These are phyloP conservation scores for Teleogryllus oceanicus DNA, from an alignment of 2,888 invertebrate species.

Conservation along the genomic window DNA sequence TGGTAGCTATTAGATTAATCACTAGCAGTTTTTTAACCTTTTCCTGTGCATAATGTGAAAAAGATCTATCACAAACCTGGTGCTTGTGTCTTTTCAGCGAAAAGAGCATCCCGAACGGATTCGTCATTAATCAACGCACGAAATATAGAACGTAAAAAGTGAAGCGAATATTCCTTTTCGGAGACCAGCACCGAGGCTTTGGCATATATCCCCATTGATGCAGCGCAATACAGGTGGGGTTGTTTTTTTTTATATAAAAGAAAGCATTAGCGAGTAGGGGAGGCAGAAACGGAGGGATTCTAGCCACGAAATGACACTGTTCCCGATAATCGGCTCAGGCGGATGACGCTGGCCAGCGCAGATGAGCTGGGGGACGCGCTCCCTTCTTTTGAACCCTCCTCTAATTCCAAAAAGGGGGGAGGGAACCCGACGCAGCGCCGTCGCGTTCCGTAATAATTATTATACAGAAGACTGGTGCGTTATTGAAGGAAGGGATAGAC, in stretches of 20 bases:
- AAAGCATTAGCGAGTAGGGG: neutral
- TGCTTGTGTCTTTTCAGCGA: too few relatives aligned
- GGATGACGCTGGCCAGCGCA: neutral
- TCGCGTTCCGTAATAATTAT: neutral
- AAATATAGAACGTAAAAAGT: too few relatives aligned
- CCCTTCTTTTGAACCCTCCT: constrained; percentile 10
- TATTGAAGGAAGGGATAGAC: constrained; percentile 7
- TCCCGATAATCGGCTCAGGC: neutral
- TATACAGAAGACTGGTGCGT: constrained; percentile 7
- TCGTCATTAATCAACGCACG: too few relatives aligned
- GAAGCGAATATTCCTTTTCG: too few relatives aligned
- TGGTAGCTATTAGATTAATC: too few relatives aligned
- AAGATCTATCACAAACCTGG: too few relatives aligned
- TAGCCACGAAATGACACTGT: neutral
- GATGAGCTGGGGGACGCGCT: neutral
- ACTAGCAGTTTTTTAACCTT: too few relatives aligned
- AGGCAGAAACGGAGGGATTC: neutral
- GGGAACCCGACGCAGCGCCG: neutral
- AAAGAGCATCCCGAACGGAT: too few relatives aligned
- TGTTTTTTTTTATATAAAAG: neutral
- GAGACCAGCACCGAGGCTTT: too few relatives aligned
- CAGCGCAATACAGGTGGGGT: too few relatives aligned
- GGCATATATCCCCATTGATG: too few relatives aligned
- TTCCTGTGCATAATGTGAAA: too few relatives aligned
- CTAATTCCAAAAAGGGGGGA: constrained; percentile 7